Base-by-base conservation (phyloP, 2,888 invertebrate genomes). In the Drosophila kuntzei region DNA sequence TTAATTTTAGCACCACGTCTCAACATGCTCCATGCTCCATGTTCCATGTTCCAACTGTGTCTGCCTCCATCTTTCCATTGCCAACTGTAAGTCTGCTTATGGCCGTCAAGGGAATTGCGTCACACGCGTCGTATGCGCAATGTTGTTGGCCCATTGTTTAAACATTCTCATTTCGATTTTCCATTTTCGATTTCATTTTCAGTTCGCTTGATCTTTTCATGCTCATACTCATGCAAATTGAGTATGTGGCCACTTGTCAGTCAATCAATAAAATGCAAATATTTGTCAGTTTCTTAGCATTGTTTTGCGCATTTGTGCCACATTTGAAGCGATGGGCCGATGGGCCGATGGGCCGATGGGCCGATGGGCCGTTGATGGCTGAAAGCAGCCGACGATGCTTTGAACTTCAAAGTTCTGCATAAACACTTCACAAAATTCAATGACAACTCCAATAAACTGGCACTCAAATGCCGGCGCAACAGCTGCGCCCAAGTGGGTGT, bases 211-310 rank as follows among this genome's bases (percentile, higher is more conserved):
- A 65, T 71, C 55, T 59, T 22, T 44, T 62, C 46, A 16, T 37
- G 27, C 27, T 9, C 27, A 7, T 16, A 55, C 41, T 6, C 41
- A 50, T 25, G 55, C 47, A 34, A 59, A 39, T 47, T 43, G 44
- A 47, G 37, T 14, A 37, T 58, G 61, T 25, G 69, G 63, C 70
- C 70, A 71, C 83, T 80, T 83, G 70, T 62, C 76, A 87, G 86
- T 68, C 70, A 81, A 87, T 83, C 88, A 83, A 83, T 85, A 79
- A 74, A 63, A 85, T 83, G 88, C 74, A 87, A 87, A 84, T 81
- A 81, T 85, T 79, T 80, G 61, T 14, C 69, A 78, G 57, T 66
- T 53, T 49, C 70, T 44, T 25, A 22, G 70, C 68, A 66, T 76
- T 80, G 87, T 73, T 79, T 73, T 64, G 53, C 71, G 55, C 61